Evolutionary conservation across 2,113 vertebrate species (phyloP).

Genomic region (Bucco capensis): DNA sequence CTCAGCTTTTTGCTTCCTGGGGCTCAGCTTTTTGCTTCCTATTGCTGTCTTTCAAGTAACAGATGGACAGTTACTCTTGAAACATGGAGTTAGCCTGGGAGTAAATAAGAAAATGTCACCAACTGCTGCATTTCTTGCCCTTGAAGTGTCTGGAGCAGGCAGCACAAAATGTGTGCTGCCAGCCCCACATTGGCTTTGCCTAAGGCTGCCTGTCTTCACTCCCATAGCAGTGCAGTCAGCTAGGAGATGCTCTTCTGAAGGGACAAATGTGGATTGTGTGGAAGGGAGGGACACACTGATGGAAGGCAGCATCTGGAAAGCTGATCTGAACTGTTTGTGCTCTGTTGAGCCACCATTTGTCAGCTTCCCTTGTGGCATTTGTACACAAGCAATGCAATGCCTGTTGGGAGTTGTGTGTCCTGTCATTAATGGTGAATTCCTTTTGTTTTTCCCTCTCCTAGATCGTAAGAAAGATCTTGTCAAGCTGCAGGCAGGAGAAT

Average conservation of each 20-base stretch:
- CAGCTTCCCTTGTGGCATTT: background rate
- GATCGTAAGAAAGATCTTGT: slow-evolving; percentile 98
- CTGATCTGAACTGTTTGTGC: background rate
- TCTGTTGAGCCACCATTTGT: background rate
- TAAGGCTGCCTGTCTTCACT: background rate
- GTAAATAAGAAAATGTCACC: background rate
- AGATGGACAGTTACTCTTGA: background rate
- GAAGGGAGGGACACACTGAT: background rate
- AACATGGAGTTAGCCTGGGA: background rate
- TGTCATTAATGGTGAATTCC: background rate
- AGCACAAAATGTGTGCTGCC: background rate
- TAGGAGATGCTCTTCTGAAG: background rate
- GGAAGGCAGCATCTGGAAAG: background rate
- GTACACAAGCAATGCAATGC: accelerated
- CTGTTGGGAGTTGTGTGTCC: background rate
- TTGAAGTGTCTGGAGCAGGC: background rate
- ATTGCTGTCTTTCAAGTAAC: background rate
- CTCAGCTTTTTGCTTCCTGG: background rate
- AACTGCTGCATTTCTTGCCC: background rate
- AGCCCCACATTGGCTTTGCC: background rate
- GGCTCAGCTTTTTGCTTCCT: background rate
- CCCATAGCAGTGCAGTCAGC: background rate
- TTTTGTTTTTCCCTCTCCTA: slow-evolving; percentile 29
- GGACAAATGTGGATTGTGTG: background rate
- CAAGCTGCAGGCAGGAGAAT: slow-evolving; percentile 94